These are phyloP conservation scores for Colius striatus DNA, from an alignment of 2,113 vertebrate species.

Conservation along the genomic window DNA sequence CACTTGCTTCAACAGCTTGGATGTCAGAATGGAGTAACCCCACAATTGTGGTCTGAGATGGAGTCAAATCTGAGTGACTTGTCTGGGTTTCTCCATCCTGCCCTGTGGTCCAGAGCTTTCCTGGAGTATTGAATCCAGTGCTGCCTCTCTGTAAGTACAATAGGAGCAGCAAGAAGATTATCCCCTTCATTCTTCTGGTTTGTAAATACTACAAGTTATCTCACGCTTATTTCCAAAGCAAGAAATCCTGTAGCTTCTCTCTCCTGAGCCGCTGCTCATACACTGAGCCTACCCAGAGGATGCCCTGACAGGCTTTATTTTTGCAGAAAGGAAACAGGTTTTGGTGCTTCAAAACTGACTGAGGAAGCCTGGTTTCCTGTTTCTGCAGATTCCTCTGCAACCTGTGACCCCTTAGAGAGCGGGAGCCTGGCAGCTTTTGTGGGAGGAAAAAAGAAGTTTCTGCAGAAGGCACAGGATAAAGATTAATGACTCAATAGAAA, in stretches of 20 bases:
- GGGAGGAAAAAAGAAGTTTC: conserved; percentile 31
- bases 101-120: not conserved
- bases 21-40: not conserved
- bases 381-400: conserved; percentile 66
- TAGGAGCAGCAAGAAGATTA: conserved; percentile 52
- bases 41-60: not conserved
- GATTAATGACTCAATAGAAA: conserved; percentile 48
- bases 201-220: not conserved
- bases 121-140: not conserved
- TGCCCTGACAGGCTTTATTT: conserved; percentile 33
- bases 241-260: not conserved
- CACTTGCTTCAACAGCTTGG: not conserved
- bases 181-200: conserved; percentile 59
- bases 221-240: not conserved
- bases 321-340: conserved; percentile 78
- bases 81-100: not conserved
- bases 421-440: conserved; percentile 24
- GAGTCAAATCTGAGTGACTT: not conserved
- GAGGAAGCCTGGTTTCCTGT: conserved; percentile 81
- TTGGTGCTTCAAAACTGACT: conserved; percentile 59
- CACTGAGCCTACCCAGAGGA: conserved; percentile 28
- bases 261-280: not conserved
- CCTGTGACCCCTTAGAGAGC: conserved; percentile 61
- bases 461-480: conserved; percentile 46
- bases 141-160: conserved; percentile 29